Percentiles rank a stretch among this genome's conserved stretches.
These are phyloP conservation scores for Nycticebus coucang DNA, from an alignment of 2,113 vertebrate genomes.

Conservation along the genomic window DNA sequence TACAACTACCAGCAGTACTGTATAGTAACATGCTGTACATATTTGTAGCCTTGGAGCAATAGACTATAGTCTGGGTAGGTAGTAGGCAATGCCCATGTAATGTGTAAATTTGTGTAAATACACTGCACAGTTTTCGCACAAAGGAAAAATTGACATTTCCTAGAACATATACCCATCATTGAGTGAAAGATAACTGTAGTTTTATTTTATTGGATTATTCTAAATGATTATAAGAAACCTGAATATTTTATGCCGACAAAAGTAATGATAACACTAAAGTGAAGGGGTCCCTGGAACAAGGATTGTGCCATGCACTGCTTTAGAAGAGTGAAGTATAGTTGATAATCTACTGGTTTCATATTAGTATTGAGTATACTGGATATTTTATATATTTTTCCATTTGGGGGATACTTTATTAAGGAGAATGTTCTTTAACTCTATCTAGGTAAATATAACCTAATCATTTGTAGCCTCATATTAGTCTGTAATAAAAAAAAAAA, in stretches of 20 bases:
- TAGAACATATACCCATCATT: not conserved
- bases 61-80: not conserved
- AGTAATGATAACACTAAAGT: not conserved
- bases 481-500: too few relatives aligned
- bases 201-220: conserved; percentile 1
- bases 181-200: not conserved
- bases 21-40: not conserved
- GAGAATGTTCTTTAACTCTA: too few relatives aligned
- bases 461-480: too few relatives aligned
- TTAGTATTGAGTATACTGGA: too few relatives aligned
- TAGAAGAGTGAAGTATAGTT: not conserved
- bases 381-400: too few relatives aligned
- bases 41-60: not conserved
- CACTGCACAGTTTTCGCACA: not conserved
- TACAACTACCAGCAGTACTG: not conserved
- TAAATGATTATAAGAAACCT: not conserved
- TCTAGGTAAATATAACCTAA: too few relatives aligned
- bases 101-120: not conserved
- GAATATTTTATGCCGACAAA: not conserved
- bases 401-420: too few relatives aligned
- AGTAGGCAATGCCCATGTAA: not conserved
- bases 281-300: not conserved
- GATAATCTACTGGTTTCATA: too few relatives aligned
- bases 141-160: not conserved
- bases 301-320: not conserved